Percentiles rank a stretch among this genome's conserved stretches.
phyloP scores from a whole-genome alignment of 2,888 invertebrate genomes.

The Chaetogeoica ovagalla region DNA sequence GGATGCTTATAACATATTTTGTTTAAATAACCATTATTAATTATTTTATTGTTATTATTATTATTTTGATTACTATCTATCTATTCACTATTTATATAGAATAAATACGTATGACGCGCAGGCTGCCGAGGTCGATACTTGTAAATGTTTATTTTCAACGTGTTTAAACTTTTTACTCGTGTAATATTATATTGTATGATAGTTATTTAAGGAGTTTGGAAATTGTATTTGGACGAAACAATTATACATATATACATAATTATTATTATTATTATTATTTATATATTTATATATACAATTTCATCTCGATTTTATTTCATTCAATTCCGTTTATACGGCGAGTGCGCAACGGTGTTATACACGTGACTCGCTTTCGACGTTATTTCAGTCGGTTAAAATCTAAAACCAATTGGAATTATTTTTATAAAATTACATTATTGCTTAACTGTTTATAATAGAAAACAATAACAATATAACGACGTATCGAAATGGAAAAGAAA shows the following conservation, averaged over 20 bases:
- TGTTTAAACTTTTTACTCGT: conserved; percentile 14
- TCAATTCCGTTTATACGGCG: background rate
- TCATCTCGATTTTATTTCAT: background rate
- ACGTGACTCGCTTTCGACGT: too few relatives aligned
- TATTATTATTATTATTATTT: conserved; percentile 4
- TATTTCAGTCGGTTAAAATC: background rate
- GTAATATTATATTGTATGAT: conserved; percentile 34
- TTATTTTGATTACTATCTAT: background rate
- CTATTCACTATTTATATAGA: background rate
- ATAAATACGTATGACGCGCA: background rate
- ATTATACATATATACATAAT: background rate
- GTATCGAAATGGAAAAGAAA: too few relatives aligned
- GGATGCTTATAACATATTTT: background rate
- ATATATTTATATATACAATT: too few relatives aligned
- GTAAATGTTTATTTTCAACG: conserved; percentile 16
- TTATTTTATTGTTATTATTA: background rate
- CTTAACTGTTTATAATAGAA: too few relatives aligned
- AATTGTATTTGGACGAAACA: conserved; percentile 37
- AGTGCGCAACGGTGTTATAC: too few relatives aligned
- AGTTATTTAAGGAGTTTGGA: conserved; percentile 39
- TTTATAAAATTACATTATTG: too few relatives aligned
- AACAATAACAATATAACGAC: too few relatives aligned
- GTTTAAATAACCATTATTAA: conserved; percentile 14
- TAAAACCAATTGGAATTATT: background rate
- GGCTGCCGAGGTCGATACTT: background rate